Base-by-base conservation (phyloP, 2,113 vertebrate genomes). In the Pipra filicauda region DNA sequence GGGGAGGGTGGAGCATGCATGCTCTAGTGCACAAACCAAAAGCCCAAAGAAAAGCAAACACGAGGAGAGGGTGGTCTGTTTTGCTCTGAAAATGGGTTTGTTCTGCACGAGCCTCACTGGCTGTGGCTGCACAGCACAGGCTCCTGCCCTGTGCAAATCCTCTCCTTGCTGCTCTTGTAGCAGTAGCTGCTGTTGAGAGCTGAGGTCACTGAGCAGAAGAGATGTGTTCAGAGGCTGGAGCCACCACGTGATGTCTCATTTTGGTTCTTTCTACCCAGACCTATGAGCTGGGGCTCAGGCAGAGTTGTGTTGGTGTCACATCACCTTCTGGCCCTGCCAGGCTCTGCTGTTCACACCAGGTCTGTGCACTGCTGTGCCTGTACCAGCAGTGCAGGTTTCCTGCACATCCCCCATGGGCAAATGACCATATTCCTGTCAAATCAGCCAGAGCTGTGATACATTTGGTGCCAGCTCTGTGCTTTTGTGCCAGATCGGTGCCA, bases 341-440 rank as follows among this genome's bases (percentile, higher is more conserved):
- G 35, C 55, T 35, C 74, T 70, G 79, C n/a, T 44, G 61, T 26
- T 74, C 64, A 51, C 72, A 41, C 64, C 79, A 86, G 79, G 35
- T 59, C 76, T 92, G 76, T 7, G 51, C 69, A 64, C 0, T 1
- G 24, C n/a, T n/a, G 6, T 28, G 67, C 49, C 88, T 71, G 43
- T 13, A 81, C 27, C 72, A 93, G 80, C 73, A 84, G 61, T 17
- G 44, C 69, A 71, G 79, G 69, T 55, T 93, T 72, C 65, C 71
- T 65, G 39, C 52, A 84, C 55, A 91, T 28, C 76, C 74, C 52
- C 27, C 83, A 37, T 11, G 39, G 93, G 89, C 88, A 95, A 74
- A 71, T 35, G 43, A 95, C 71, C 91, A 75, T 48, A 69, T 12
- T 92, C 80, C 94, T 93, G 91, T 93, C 93, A 93, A 84, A 97